These are phyloP conservation scores for Palythoa grandis DNA, from an alignment of 92 coral and sea anemone genomes.

Conservation along the genomic window DNA sequence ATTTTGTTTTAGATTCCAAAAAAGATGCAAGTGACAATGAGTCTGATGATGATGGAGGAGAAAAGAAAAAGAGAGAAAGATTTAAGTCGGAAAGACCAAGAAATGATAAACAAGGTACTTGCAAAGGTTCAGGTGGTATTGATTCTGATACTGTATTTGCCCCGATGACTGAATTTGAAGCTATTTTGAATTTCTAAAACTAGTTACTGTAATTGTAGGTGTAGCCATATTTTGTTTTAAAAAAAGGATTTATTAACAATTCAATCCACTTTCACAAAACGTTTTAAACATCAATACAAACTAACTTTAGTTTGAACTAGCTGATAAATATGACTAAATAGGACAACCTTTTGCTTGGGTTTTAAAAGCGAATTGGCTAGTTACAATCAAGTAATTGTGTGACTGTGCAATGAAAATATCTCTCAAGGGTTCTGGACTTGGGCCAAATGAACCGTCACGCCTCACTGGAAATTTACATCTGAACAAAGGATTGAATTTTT, in stretches of 20 bases:
- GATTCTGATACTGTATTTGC: background rate
- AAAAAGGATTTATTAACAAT: background rate
- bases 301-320: constrained; percentile 18
- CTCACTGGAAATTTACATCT: too few relatives aligned
- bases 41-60: constrained; percentile 36
- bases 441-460: background rate
- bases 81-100: constrained; percentile 42
- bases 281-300: background rate
- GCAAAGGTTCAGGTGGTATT: background rate
- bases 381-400: too few relatives aligned
- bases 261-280: constrained; percentile 12
- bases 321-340: background rate
- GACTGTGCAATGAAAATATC: too few relatives aligned
- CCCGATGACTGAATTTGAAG: too few relatives aligned
- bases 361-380: too few relatives aligned
- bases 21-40: constrained; percentile 39
- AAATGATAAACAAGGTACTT: constrained; percentile 21
- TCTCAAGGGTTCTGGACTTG: too few relatives aligned
- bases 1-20: constrained; percentile 27
- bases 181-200: too few relatives aligned
- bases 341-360: too few relatives aligned
- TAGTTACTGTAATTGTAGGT: too few relatives aligned
- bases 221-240: background rate
- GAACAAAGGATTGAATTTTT: too few relatives aligned
- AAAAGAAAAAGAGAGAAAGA: constrained; percentile 41